phyloP scores from a whole-genome alignment of 2,113 vertebrate genomes.

The Bagarius yarrelli region DNA sequence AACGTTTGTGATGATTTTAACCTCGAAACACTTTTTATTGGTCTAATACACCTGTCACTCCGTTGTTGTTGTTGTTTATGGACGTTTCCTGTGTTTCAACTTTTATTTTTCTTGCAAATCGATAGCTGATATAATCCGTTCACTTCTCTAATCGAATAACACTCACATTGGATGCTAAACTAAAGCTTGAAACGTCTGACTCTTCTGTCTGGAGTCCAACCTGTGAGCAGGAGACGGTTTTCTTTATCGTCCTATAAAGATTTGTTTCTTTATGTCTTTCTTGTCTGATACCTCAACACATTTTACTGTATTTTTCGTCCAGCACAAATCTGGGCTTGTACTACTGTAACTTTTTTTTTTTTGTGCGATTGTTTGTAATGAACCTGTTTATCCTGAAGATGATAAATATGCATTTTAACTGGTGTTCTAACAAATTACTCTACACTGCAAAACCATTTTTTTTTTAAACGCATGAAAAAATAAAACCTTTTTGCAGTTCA shows the following conservation, averaged over 20 bases:
- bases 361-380: not conserved
- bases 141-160: not conserved
- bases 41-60: not conserved
- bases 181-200: not conserved
- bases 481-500: conserved; percentile 28
- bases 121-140: not conserved
- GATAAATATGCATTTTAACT: conserved; percentile 11
- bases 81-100: not conserved
- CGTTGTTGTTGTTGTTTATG: not conserved
- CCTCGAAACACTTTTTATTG: not conserved
- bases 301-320: conserved; percentile 31
- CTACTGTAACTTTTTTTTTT: conserved; percentile 30
- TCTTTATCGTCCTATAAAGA: not conserved
- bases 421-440: not conserved
- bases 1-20: not conserved
- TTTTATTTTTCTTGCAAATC: too few relatives aligned
- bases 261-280: not conserved
- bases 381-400: not conserved
- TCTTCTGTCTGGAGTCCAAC: not conserved
- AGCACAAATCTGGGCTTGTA: conserved; percentile 28
- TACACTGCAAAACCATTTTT: not conserved
- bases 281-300: conserved; percentile 28
- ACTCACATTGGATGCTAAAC: not conserved
- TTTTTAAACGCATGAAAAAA: conserved; percentile 7
- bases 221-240: not conserved